A percentile compares a stretch with the other conserved stretches of the same genome.
Evolutionary conservation across 2,113 vertebrate species (phyloP).

Genomic region (Gallinago media): DNA sequence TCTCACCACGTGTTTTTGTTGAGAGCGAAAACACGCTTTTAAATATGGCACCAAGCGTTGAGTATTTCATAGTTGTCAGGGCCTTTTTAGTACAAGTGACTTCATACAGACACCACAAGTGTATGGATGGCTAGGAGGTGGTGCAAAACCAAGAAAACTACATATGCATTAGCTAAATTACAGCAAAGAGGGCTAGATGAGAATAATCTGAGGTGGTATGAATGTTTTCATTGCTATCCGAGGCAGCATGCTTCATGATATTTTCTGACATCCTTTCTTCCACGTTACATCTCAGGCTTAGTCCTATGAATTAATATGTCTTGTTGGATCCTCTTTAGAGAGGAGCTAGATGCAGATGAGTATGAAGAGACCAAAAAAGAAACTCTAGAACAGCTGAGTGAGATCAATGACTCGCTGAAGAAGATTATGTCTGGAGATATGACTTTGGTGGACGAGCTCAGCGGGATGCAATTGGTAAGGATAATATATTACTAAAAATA

Average conservation of each 20-base stretch:
- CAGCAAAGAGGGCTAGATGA: neutral
- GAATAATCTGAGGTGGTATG: neutral
- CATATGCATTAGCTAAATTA: accelerated
- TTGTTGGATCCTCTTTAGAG: conserved; percentile 74
- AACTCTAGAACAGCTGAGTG: conserved; percentile 93
- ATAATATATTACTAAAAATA: neutral
- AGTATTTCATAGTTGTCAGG: neutral
- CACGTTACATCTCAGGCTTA: accelerated
- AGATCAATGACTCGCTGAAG: conserved; percentile 95
- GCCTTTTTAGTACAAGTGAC: neutral
- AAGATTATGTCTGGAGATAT: conserved; percentile 98
- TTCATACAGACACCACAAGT: neutral
- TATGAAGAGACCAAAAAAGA: conserved; percentile 98
- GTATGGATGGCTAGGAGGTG: neutral
- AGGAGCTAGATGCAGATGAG: conserved; percentile 94
- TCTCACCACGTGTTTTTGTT: accelerated
- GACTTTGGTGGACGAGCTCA: conserved; percentile 95
- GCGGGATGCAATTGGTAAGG: conserved; percentile 96
- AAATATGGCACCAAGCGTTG: neutral
- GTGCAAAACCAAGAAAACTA: neutral
- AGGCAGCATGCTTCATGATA: accelerated
- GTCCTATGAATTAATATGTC: neutral
- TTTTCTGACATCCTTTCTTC: neutral
- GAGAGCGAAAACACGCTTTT: neutral
- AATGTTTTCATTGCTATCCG: neutral